phyloP scores from a whole-genome alignment of 2,797 vertebrate genomes.

The Anguilla marmorata region DNA sequence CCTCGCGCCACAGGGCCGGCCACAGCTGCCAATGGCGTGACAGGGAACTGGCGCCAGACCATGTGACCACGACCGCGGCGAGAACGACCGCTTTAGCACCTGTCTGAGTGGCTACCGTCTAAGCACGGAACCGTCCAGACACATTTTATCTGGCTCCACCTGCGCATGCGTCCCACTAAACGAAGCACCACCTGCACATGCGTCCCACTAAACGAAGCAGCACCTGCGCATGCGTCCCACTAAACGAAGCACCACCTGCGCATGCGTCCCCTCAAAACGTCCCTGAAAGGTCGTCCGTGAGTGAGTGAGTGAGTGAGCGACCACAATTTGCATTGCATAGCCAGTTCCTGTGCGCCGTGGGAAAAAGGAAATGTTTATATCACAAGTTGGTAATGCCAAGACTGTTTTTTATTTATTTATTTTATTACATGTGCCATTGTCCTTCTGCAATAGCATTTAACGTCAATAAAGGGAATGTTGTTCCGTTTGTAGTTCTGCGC shows the following conservation, averaged over 20 bases:
- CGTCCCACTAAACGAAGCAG: too few relatives aligned
- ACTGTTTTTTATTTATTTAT: not conserved
- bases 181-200: too few relatives aligned
- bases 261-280: too few relatives aligned
- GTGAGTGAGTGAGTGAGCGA: too few relatives aligned
- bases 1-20: not conserved
- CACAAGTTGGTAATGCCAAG: not conserved
- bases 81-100: not conserved
- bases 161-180: too few relatives aligned
- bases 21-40: not conserved
- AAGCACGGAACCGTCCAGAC: too few relatives aligned
- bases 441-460: not conserved
- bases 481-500: not conserved
- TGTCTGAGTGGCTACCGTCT: not conserved
- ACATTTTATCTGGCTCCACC: too few relatives aligned
- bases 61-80: not conserved
- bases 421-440: not conserved
- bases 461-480: not conserved
- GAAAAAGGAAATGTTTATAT: not conserved
- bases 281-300: too few relatives aligned
- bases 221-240: too few relatives aligned
- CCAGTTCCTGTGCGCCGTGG: too few relatives aligned
- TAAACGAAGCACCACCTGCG: too few relatives aligned
- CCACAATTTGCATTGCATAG: too few relatives aligned
- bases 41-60: not conserved